These are phyloP conservation scores for Philereme transversata DNA, from an alignment of 2,888 invertebrate genomes.

Conservation along the genomic window DNA sequence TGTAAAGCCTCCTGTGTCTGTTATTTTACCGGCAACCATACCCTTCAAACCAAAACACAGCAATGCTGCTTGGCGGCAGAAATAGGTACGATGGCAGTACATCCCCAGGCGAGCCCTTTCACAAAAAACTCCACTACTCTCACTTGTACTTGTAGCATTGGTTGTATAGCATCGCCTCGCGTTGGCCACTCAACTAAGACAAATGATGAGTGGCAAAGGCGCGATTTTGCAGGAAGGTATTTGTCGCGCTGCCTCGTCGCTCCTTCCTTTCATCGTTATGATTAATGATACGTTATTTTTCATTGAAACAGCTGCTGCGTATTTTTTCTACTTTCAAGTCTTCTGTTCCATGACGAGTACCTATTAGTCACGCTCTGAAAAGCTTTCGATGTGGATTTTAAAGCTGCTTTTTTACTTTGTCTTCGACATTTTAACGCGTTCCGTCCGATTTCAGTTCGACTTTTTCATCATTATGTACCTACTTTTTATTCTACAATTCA, in stretches of 20 bases:
- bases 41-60: too few species aligned
- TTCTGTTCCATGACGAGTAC: slow-evolving; percentile 72
- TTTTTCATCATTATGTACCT: slow-evolving; percentile 42
- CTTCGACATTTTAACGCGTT: slow-evolving; percentile 49
- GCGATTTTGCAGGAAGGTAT: slow-evolving; percentile 65
- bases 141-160: not conserved
- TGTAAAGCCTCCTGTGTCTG: too few species aligned
- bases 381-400: slow-evolving; percentile 66
- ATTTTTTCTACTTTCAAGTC: slow-evolving; percentile 75
- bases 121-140: too few species aligned
- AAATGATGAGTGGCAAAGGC: slow-evolving; percentile 51
- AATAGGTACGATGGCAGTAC: too few species aligned
- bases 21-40: too few species aligned
- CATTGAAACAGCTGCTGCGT: slow-evolving; percentile 77
- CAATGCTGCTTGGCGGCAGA: too few species aligned
- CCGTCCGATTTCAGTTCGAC: slow-evolving; percentile 46
- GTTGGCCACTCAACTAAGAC: not conserved
- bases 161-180: not conserved
- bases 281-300: slow-evolving; percentile 81
- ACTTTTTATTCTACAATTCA: slow-evolving; percentile 17
- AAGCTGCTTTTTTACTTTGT: slow-evolving; percentile 55
- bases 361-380: slow-evolving; percentile 76
- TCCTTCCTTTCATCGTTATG: slow-evolving; percentile 76
- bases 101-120: too few species aligned
- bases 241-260: slow-evolving; percentile 73